phyloP scores from a whole-genome alignment of 1,140 invertebrate genomes.

The Lamellibrachia luymesi region DNA sequence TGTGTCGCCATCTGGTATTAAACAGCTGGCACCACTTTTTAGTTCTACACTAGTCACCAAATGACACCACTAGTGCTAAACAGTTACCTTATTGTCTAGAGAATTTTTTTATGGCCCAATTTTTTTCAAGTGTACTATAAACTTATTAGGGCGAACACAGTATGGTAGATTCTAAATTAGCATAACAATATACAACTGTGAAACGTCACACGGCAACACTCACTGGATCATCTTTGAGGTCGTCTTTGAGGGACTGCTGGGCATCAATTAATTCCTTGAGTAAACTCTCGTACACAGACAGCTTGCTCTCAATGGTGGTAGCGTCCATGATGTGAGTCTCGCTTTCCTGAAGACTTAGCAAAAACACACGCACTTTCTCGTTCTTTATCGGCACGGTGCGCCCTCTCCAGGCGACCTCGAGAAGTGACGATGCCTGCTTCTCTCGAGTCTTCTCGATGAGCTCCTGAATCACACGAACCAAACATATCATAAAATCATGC shows the following conservation, averaged over 20 bases:
- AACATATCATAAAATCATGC: neutral
- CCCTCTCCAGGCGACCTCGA: conserved; percentile 86
- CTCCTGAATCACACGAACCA: conserved; percentile 53
- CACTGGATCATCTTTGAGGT: conserved; percentile 75
- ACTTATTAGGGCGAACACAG: too few species aligned
- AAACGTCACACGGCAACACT: conserved; percentile 20
- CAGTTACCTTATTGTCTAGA: too few species aligned
- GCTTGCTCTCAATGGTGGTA: conserved; percentile 52
- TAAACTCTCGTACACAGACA: conserved; percentile 77
- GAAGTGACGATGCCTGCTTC: conserved; percentile 70
- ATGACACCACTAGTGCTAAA: too few species aligned
- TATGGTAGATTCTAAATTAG: too few species aligned
- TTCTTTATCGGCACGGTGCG: conserved; percentile 75
- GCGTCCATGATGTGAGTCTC: conserved; percentile 71
- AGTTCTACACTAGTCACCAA: too few species aligned
- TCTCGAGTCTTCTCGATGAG: conserved; percentile 85
- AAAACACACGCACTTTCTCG: conserved; percentile 66
- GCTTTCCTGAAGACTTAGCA: conserved; percentile 77
- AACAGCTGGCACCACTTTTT: too few species aligned
- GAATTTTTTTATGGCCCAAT: too few species aligned
- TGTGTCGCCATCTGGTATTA: too few species aligned
- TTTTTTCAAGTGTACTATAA: too few species aligned
- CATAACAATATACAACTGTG: too few species aligned
- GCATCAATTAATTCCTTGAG: conserved; percentile 95
- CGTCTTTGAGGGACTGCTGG: conserved; percentile 78